phyloP scores from a whole-genome alignment of 2,888 invertebrate species.

The Dimorphilus gyrociliatus region DNA sequence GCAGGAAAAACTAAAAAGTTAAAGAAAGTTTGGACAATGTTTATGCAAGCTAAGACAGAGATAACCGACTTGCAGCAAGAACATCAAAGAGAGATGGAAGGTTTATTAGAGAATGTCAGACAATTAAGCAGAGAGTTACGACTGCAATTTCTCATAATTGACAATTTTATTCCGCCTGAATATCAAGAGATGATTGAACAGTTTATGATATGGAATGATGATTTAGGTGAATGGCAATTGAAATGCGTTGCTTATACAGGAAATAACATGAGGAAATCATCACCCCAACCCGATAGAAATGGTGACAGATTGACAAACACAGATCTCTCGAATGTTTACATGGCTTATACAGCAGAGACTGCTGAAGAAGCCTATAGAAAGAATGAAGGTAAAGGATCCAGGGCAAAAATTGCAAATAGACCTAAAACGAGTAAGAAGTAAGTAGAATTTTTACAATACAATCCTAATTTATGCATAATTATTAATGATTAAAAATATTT shows the following conservation, averaged over 20 bases:
- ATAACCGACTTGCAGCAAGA: slow-evolving; percentile 55
- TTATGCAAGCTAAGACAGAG: slow-evolving; percentile 50
- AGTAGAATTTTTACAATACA: too few relatives aligned
- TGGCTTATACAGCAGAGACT: slow-evolving; percentile 48
- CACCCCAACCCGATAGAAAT: slow-evolving; percentile 6
- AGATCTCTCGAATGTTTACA: slow-evolving; percentile 51
- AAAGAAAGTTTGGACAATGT: slow-evolving; percentile 66
- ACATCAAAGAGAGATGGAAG: slow-evolving; percentile 91
- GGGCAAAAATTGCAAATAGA: slow-evolving; percentile 20
- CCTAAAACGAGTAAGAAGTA: slow-evolving; percentile 35
- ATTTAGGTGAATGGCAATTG: slow-evolving; percentile 94
- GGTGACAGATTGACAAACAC: slow-evolving; percentile 44
- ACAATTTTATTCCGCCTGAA: slow-evolving; percentile 79
- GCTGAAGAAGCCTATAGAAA: slow-evolving; percentile 41
- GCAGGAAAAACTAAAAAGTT: slow-evolving; percentile 79
- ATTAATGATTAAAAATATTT: too few relatives aligned
- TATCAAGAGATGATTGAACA: slow-evolving; percentile 72
- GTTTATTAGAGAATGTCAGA: slow-evolving; percentile 75
- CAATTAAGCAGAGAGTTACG: slow-evolving; percentile 75
- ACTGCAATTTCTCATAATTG: slow-evolving; percentile 72
- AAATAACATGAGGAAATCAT: slow-evolving; percentile 75
- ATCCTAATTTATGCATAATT: too few relatives aligned
- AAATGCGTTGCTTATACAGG: slow-evolving; percentile 96
- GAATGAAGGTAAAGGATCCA: slow-evolving; percentile 24
- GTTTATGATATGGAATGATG: slow-evolving; percentile 88